phyloP scores from a whole-genome alignment of 2,113 vertebrate species.

The Prunella himalayana region DNA sequence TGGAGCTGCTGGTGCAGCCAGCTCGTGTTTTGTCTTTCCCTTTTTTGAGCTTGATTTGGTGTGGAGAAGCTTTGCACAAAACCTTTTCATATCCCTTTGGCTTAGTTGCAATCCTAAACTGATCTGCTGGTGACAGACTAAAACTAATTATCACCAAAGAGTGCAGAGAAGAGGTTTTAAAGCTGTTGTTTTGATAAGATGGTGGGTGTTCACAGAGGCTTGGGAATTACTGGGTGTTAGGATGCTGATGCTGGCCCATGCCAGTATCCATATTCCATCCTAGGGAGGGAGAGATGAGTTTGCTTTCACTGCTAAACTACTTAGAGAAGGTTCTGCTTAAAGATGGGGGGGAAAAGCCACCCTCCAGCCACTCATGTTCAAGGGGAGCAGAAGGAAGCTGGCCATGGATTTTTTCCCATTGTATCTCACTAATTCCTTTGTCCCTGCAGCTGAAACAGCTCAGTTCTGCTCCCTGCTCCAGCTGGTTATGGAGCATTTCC shows the following conservation, averaged over 20 bases:
- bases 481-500: not conserved
- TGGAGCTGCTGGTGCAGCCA: not conserved
- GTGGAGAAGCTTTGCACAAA: not conserved
- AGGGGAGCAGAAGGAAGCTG: not conserved
- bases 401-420: not conserved
- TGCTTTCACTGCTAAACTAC: not conserved
- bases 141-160: not conserved
- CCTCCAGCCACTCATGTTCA: not conserved
- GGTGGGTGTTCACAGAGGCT: not conserved
- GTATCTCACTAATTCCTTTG: not conserved
- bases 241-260: fast-evolving
- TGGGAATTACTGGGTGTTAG: not conserved
- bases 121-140: not conserved
- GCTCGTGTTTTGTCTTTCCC: not conserved
- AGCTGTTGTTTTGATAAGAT: not conserved
- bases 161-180: not conserved
- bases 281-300: not conserved
- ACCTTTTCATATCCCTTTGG: not conserved
- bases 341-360: fast-evolving
- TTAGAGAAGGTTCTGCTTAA: not conserved
- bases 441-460: not conserved
- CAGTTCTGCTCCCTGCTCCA: not conserved
- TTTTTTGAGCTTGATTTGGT: not conserved
- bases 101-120: not conserved
- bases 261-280: not conserved